Evolutionary conservation across 2,113 vertebrate genomes (phyloP), one percentile per base, ranked within the genome.

Genomic region (Gobiocypris rarus): DNA sequence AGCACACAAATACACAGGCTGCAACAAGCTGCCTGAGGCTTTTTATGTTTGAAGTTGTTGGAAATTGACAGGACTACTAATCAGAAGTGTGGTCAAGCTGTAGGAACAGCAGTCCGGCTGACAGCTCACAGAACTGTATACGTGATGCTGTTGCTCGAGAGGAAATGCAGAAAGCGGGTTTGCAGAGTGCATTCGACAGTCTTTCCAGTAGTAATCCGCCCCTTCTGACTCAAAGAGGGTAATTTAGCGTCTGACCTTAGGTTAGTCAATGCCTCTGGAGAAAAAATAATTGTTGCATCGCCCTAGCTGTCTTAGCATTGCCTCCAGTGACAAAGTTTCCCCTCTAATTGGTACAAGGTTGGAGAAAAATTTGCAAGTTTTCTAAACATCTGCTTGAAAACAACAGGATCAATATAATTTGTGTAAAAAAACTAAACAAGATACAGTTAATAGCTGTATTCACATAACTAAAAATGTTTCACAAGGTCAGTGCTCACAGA

Each of bases 201-300:
- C 63, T 70, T 61, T 70, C 73, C 78, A 63, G 34, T n/a, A 84
- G 83, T 38, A 69, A 83, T 80, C 83, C 61, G 11, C 54, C 38
- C 75, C 75, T 81, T 77, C 85, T 71, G 76, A 85, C 83, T 86
- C 83, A 86, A 86, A 85, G 81, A 78, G 58, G 75, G 83, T 81
- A 69, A 83, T 86, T 88, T 88, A 86, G 87, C 79, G 69, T 76
- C 82, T 83, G 84, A 88, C 84, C 84, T 31, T 61, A 70, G 81
- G 67, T 88, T 78, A 85, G 75, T 78, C 45, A 41, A 41, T 76
- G 50, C 70, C 48, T 65, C 58, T 34, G n/a, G 17, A 71, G 31
- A 13, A 59, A 83, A 56, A 69, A 73, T 31, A 70, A 56, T 6
- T 2, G 58, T 10, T 80, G 31, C 19, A 11, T n/a, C 28, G 26